These are phyloP conservation scores for Philotrypesis tridentata DNA, from an alignment of 1,140 invertebrate genomes.

Conservation along the genomic window DNA sequence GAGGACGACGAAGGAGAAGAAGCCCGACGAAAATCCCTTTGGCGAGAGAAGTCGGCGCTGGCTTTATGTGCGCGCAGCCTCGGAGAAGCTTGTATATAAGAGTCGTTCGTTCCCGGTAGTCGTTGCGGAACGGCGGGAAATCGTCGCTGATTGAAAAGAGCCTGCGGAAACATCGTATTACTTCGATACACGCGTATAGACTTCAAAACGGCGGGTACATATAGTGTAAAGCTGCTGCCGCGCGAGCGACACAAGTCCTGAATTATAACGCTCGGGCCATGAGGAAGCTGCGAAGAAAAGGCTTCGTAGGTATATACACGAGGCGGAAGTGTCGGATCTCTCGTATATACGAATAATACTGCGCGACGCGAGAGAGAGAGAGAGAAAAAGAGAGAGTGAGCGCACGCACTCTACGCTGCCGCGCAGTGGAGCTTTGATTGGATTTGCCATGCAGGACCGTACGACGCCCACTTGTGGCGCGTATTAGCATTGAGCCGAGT, in stretches of 20 bases:
- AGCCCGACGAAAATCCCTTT: not conserved
- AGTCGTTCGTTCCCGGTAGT: not conserved
- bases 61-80: not conserved
- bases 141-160: constrained; percentile 36
- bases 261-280: constrained; percentile 28
- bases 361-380: not conserved
- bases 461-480: constrained; percentile 61
- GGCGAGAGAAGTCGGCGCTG: too few relatives aligned
- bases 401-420: constrained; percentile 42
- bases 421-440: constrained; percentile 64
- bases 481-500: constrained; percentile 59
- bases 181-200: not conserved
- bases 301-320: not conserved
- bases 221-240: too few relatives aligned
- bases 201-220: too few relatives aligned
- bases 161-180: constrained; percentile 4
- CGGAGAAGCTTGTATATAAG: not conserved
- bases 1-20: too few relatives aligned
- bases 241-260: not conserved
- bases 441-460: constrained; percentile 63
- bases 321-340: constrained; percentile 33
- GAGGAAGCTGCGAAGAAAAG: constrained; percentile 14
- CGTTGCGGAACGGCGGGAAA: constrained; percentile 22
- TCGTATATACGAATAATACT: not conserved
- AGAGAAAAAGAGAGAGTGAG: constrained; percentile 10